These are phyloP conservation scores for Euproctis similis DNA, from an alignment of 2,888 invertebrate genomes.

Conservation along the genomic window DNA sequence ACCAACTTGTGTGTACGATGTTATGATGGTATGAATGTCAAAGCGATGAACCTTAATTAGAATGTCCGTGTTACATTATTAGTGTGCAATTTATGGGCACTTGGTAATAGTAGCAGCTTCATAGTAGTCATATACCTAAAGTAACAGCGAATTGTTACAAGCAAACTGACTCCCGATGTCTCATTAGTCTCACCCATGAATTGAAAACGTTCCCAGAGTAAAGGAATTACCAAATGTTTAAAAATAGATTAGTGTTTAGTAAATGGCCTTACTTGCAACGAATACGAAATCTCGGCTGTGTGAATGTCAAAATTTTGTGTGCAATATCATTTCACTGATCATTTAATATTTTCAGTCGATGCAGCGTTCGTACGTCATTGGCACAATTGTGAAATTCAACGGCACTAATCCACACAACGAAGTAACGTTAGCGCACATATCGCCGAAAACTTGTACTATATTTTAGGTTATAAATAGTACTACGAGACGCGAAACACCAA, in stretches of 20 bases:
- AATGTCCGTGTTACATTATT: constrained; percentile 74
- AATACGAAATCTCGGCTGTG: constrained; percentile 74
- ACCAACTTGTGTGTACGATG: constrained; percentile 62
- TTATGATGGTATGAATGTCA: constrained; percentile 73
- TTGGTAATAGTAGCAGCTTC: constrained; percentile 47
- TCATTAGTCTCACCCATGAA: constrained; percentile 70
- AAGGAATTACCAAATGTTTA: constrained; percentile 75
- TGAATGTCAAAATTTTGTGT: constrained; percentile 75
- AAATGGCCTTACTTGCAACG: constrained; percentile 76
- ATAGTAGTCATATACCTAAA: too few relatives aligned
- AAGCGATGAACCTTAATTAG: constrained; percentile 75
- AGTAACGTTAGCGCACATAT: constrained; percentile 74
- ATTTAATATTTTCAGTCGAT: constrained; percentile 65
- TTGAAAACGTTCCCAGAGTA: constrained; percentile 70
- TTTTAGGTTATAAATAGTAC: constrained; percentile 77
- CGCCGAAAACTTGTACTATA: constrained; percentile 76
- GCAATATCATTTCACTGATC: constrained; percentile 75
- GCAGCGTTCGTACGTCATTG: constrained; percentile 66
- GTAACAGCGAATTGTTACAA: constrained; percentile 58
- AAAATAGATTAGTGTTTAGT: constrained; percentile 76
- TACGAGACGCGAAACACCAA: constrained; percentile 73
- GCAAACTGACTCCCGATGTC: constrained; percentile 61
- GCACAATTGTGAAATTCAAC: constrained; percentile 68
- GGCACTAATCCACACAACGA: constrained; percentile 70
- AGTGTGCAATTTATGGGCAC: constrained; percentile 65